A percentile compares a stretch with the other conserved stretches of the same genome.
Conservation (phyloP, 2,113 vertebrate genomes). For the Theropithecus gelada region DNA sequence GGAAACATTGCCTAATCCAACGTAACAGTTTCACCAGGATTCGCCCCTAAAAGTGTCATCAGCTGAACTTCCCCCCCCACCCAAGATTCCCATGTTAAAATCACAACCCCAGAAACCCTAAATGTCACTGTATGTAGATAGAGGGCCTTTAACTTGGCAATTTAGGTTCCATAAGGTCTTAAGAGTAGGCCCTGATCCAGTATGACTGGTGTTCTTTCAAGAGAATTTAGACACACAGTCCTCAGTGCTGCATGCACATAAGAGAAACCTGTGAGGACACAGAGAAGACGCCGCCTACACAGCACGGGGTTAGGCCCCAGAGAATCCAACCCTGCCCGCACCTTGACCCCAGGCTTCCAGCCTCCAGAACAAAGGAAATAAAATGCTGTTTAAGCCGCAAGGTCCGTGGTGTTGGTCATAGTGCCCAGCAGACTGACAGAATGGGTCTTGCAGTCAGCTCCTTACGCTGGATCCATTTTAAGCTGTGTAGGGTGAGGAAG, state of each 20-base stretch:
- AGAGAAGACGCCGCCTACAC: background rate
- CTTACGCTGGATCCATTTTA: background rate
- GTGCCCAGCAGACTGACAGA: background rate
- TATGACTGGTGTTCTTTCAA: too few relatives aligned
- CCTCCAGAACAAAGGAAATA: background rate
- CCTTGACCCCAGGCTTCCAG: background rate
- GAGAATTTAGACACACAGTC: background rate
- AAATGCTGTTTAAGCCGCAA: background rate
- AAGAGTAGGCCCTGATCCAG: background rate
- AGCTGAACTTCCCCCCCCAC: background rate
- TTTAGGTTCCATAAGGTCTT: background rate
- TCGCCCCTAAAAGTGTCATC: background rate
- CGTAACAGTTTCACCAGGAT: background rate
- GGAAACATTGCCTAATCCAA: background rate
- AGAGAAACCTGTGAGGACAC: background rate
- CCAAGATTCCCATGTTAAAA: background rate
- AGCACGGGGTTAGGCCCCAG: background rate
- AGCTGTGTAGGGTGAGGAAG: background rate
- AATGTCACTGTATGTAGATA: background rate
- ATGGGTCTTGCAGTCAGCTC: background rate
- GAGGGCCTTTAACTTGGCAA: background rate
- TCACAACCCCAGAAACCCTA: background rate
- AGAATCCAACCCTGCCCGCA: background rate
- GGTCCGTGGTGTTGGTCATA: background rate
- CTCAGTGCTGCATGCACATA: background rate